Evolutionary conservation across 2,888 invertebrate genomes (phyloP), one percentile per base, ranked within the genome.

Genomic region (Athalia cordata): DNA sequence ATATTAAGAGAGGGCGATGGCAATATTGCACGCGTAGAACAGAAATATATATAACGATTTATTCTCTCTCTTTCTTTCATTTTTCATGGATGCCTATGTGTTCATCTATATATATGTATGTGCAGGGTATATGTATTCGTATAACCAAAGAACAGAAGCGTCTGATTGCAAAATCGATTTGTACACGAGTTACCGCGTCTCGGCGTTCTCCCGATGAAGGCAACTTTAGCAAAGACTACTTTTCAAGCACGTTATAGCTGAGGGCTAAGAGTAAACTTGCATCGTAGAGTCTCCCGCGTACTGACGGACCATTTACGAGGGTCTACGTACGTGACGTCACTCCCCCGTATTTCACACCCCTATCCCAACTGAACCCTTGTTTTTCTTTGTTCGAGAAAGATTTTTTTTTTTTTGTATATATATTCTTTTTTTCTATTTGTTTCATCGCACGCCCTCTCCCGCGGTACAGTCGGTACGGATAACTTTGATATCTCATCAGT

Each of bases 81-180:
- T 55, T 15, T n/a, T 5, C 50, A 55, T 11, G 29, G 9, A 55
- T 52, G 11, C 9, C 50, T 13, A 49, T 49, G 7, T 47, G 13
- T 9, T 50, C 50, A 55, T 52, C 3, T 15, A 67, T 50, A 29
- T 67, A 67, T 67, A 45, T 64, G 8, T 49, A 49, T 6, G 43
- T 67, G 15, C 3, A 52, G 29, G 52, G 9, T 68, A 43, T 45
- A 43, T 45, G n/a, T 68, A 45, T 47, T 45, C 55, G 29, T 49
- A 49, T 29, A 75, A 64, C 82, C 82, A 80, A 81, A 81, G 80
- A 81, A 79, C 59, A 81, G 81, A 80, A 82, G 45, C 57, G 83
- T 85, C 85, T 86, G 86, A 87, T 87, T 85, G 86, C 82, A 86
- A 87, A 86, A 86, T 87, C 87, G 85, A 87, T 86, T 75, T 75